Evolutionary conservation across 2,797 vertebrate genomes (phyloP).

Genomic region (Mormyrops boulengeri): DNA sequence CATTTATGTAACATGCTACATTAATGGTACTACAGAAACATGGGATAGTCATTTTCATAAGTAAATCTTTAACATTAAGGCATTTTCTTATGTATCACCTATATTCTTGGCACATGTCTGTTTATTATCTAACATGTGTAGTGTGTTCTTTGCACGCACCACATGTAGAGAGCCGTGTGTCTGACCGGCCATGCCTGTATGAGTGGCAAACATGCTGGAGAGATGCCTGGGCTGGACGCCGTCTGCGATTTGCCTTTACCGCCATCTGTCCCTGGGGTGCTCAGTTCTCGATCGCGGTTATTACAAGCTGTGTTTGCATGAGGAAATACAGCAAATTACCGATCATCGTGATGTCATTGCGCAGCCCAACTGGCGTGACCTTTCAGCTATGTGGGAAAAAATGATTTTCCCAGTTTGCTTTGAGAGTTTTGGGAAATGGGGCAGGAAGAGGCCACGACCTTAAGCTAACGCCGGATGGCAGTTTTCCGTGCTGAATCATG

Average conservation of each 20-base stretch:
- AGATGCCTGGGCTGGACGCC: neutral
- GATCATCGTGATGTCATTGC: neutral
- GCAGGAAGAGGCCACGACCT: neutral
- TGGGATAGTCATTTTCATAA: neutral
- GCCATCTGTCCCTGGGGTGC: neutral
- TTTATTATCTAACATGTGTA: neutral
- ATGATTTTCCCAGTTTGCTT: slow-evolving; percentile 25
- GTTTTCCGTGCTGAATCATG: neutral
- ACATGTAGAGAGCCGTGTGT: neutral
- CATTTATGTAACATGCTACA: neutral
- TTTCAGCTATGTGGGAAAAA: neutral
- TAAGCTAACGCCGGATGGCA: neutral
- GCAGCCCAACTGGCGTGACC: neutral
- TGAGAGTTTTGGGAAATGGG: slow-evolving; percentile 44
- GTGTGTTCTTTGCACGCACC: neutral
- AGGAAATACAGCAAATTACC: slow-evolving; percentile 15
- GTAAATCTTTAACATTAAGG: neutral
- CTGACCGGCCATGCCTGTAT: neutral
- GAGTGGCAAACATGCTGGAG: neutral
- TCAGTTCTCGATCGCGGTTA: neutral
- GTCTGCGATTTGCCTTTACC: neutral
- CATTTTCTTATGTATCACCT: neutral
- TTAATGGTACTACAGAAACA: neutral
- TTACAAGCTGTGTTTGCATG: neutral
- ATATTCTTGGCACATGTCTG: neutral